Evolutionary conservation across 1,140 invertebrate genomes (phyloP).

Genomic region (Leptoteleia sp.): DNA sequence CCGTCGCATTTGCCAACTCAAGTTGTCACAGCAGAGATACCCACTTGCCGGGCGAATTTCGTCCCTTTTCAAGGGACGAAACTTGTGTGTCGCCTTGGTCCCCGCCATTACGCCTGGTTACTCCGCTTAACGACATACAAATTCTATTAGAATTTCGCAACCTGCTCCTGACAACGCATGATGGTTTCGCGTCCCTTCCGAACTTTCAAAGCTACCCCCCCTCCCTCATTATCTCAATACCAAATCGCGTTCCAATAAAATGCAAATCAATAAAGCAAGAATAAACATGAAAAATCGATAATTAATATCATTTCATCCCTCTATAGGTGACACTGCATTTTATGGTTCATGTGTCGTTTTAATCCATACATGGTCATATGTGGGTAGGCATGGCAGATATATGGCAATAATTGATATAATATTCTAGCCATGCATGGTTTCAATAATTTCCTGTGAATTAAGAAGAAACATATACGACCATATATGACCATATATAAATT

Average conservation of each 20-base stretch:
- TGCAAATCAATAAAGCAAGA: not conserved
- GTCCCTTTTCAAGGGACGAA: constrained; percentile 28
- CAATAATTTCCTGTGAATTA: too few relatives aligned
- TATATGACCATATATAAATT: too few relatives aligned
- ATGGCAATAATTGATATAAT: too few relatives aligned
- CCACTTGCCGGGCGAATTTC: constrained; percentile 17
- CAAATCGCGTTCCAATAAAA: not conserved
- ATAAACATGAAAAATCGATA: not conserved
- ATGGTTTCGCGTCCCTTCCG: constrained; percentile 27
- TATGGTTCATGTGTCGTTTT: too few relatives aligned
- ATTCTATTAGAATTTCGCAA: constrained; percentile 76
- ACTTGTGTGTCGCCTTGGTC: constrained; percentile 28
- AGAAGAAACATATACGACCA: too few relatives aligned
- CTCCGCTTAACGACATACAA: constrained; percentile 77
- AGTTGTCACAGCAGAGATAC: constrained; percentile 11
- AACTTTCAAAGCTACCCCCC: constrained; percentile 1
- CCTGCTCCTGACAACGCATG: constrained; percentile 65
- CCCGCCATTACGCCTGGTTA: constrained; percentile 76
- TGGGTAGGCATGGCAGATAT: too few relatives aligned
- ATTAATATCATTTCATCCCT: constrained; percentile 3
- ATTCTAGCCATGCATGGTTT: too few relatives aligned
- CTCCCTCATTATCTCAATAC: constrained; percentile 1
- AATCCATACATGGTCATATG: too few relatives aligned
- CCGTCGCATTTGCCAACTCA: constrained; percentile 9
- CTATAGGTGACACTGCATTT: too few relatives aligned